Evolutionary conservation across 2,113 vertebrate species (phyloP), one percentile per base, ranked within the genome.

Genomic region (Aegotheles bennettii): DNA sequence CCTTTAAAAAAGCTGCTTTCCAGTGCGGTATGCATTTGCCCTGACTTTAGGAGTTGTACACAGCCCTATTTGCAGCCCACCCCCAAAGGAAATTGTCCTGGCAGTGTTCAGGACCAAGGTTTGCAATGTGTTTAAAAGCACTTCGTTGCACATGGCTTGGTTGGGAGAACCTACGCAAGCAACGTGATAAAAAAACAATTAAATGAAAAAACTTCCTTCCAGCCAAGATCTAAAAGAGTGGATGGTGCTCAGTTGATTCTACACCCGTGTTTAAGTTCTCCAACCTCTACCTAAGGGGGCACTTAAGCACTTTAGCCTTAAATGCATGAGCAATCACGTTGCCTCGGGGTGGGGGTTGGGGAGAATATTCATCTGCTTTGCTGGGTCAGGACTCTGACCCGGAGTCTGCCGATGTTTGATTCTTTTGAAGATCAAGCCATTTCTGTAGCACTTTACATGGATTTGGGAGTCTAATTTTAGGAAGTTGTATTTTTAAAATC

Each of bases 291-390:
- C 93, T 90, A 86, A 4, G 38, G 92, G 88, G 93, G 75, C 92
- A 96, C 92, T 95, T 96, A 97, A 95, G 90, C 90, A 74, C 85
- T 93, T 94, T 3, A 90, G 68, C 64, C 36, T 88, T 80, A 86
- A 92, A 93, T 81, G 94, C 90, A 77, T 48, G 73, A 94, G 87
- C 82, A 86, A 24, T 57, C 79, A 9, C 1, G 0, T 56, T 64
- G 91, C 94, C 93, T 75, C 16, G 0, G 90, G 92, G 59, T 45
- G 13, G 50, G 79, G 68, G 54, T 29, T 45, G 67, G 59, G 35
- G 16, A 88, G 60, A 84, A 81, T 84, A 84, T 78, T 89, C 89
- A 56, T 89, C 17, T 87, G 69, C 89, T 80, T 91, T 78, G 73
- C 73, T 56, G 56, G 86, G 89, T 97, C 90, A 92, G 63, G 85